Percentiles rank a stretch among this genome's conserved stretches.
Conservation (phyloP, 2,888 invertebrate genomes). For the Melanchra persicariae region DNA sequence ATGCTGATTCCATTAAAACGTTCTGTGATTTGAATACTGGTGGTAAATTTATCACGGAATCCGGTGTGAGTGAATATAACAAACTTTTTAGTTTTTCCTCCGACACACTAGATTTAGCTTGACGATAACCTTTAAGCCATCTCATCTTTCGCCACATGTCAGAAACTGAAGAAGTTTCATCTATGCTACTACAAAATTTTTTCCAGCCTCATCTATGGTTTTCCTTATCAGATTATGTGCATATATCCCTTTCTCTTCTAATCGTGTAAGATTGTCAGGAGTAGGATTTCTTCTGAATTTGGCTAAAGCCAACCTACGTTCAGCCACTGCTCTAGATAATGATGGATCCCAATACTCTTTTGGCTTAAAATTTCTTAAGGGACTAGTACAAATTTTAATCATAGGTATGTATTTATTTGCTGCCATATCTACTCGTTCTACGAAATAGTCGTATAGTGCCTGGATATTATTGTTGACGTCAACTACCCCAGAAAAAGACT, state of each 20-base stretch:
- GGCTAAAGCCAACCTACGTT: constrained; percentile 1
- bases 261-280: neutral
- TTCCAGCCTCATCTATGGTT: neutral
- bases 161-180: constrained; percentile 18
- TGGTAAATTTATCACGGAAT: neutral
- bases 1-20: neutral
- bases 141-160: constrained; percentile 17
- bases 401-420: constrained; percentile 1
- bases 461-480: neutral
- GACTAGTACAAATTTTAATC: neutral
- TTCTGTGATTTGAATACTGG: neutral
- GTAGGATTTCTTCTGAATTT: constrained; percentile 3
- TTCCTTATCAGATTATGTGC: neutral
- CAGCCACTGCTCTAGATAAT: neutral
- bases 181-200: neutral
- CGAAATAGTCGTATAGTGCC: neutral
- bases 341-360: constrained; percentile 7
- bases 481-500: neutral
- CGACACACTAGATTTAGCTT: neutral
- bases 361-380: neutral
- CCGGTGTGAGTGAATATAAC: constrained; percentile 7
- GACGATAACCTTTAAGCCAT: constrained; percentile 6
- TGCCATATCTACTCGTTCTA: neutral
- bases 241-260: constrained; percentile 2
- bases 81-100: constrained; percentile 8